A percentile compares a stretch with the other conserved stretches of the same genome.
phyloP scores from a whole-genome alignment of 2,888 invertebrate genomes.

The Synergus laeviventris region DNA sequence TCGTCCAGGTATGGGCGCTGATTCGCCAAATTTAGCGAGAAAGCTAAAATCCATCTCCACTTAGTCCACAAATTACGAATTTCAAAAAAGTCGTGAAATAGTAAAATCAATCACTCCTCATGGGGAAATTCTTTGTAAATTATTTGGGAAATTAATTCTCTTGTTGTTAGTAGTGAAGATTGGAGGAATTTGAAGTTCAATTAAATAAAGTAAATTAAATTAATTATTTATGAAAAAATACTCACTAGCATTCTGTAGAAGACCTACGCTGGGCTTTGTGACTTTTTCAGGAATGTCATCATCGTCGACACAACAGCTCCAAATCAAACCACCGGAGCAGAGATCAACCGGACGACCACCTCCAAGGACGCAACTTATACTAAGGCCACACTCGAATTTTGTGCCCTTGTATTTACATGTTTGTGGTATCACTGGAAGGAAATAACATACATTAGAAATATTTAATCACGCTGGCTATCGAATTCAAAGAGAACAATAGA shows the following conservation, averaged over 20 bases:
- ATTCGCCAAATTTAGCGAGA: conserved; percentile 71
- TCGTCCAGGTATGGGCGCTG: conserved; percentile 76
- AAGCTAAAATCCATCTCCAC: conserved; percentile 61
- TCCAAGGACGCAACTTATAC: conserved; percentile 92
- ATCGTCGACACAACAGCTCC: conserved; percentile 95
- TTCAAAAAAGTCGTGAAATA: not conserved
- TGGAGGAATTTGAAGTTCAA: not conserved
- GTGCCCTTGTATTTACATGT: conserved; percentile 91
- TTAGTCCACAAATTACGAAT: conserved; percentile 23
- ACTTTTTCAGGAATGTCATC: conserved; percentile 75
- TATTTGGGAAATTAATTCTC: not conserved
- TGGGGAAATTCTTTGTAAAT: not conserved
- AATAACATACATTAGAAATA: not conserved
- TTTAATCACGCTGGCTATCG: not conserved
- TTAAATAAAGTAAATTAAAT: not conserved
- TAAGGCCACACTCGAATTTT: conserved; percentile 92
- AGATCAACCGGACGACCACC: conserved; percentile 93
- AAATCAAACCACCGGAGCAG: conserved; percentile 95
- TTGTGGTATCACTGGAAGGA: conserved; percentile 88
- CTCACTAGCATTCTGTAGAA: conserved; percentile 93
- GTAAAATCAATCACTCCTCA: not conserved
- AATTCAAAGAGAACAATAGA: not conserved
- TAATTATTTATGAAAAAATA: conserved; percentile 44
- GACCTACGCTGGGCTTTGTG: conserved; percentile 72
- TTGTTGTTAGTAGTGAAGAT: not conserved